Evolutionary conservation across 1,140 invertebrate species (phyloP), one percentile per base, ranked within the genome.

Genomic region (Plutomurus gul): DNA sequence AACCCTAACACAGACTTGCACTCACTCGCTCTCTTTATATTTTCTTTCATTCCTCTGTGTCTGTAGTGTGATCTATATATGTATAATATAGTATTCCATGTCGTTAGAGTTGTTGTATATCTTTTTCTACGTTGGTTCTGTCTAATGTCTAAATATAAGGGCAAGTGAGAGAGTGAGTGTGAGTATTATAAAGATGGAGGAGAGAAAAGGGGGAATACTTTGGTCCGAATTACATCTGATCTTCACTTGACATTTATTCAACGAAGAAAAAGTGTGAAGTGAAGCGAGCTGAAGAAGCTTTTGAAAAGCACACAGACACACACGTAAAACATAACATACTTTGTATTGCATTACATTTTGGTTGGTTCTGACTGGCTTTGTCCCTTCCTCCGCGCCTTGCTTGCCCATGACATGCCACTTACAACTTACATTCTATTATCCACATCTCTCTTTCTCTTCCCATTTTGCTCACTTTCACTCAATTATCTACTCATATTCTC

Each of bases 401-500:
- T 65, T n/a, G n/a, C n/a, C n/a, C n/a, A 30, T n/a, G 56, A 27
- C n/a, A 65, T 16, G 56, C 56, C 56, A 65, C 56, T 65, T 65
- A 65, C 56, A 65, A 65, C 56, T 65, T 65, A 65, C 25, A 27
- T 65, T 65, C 27, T 65, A 65, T 65, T 65, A 65, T 65, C 56
- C 56, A 65, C 27, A 25, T 65, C 27, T 25, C 56, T 30, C 56
- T 65, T 65, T 65, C 56, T 65, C 36, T 65, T 33, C 56, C 56
- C 56, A 65, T 65, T 65, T 65, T 30, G 36, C 56, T 65, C 56
- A 65, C 56, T 65, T 65, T 65, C 56, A 65, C 56, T 65, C 56
- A 65, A 65, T 65, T 65, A 65, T 65, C 25, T 65, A 65, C 56
- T 65, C 56, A 65, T 65, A 65, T 65, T 30, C 56, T 36, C 56